Percentiles rank a stretch among this genome's conserved stretches.
These are phyloP conservation scores for Labia minor DNA, from an alignment of 2,888 invertebrate genomes.

Conservation along the genomic window DNA sequence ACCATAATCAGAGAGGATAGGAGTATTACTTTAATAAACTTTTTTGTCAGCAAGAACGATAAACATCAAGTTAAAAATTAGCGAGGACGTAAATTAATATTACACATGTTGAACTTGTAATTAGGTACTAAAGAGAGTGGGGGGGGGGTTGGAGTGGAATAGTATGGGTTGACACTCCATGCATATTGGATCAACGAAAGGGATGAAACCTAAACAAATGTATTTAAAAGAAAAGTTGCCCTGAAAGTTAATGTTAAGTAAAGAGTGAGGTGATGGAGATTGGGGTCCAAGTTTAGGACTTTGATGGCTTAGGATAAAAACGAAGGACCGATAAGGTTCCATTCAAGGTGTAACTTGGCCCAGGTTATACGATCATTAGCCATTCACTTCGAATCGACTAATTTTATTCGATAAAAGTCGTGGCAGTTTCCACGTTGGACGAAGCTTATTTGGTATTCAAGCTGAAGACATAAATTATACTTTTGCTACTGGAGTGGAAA, in stretches of 20 bases:
- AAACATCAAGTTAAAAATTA: not conserved
- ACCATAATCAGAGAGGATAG: not conserved
- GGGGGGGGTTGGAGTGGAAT: too few relatives aligned
- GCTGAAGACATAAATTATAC: slow-evolving; percentile 2
- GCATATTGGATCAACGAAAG: not conserved
- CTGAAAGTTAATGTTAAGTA: not conserved
- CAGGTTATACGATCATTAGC: not conserved
- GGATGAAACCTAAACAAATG: not conserved
- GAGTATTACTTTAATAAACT: not conserved
- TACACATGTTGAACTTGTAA: not conserved
- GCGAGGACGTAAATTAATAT: not conserved
- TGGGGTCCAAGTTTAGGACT: not conserved
- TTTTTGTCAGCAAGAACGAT: too few relatives aligned
- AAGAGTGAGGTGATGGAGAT: not conserved
- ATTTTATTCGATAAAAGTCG: not conserved
- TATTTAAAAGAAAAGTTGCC: not conserved
- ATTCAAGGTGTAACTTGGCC: not conserved
- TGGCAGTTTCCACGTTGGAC: not conserved
- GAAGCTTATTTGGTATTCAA: slow-evolving; percentile 13
- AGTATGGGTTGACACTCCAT: not conserved
- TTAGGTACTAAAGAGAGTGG: too few relatives aligned
- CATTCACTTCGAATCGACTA: not conserved
- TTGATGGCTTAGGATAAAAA: not conserved
- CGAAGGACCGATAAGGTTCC: not conserved
- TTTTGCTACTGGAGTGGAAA: slow-evolving; percentile 7